phyloP scores from a whole-genome alignment of 2,797 vertebrate species.

The Botia almorhae region DNA sequence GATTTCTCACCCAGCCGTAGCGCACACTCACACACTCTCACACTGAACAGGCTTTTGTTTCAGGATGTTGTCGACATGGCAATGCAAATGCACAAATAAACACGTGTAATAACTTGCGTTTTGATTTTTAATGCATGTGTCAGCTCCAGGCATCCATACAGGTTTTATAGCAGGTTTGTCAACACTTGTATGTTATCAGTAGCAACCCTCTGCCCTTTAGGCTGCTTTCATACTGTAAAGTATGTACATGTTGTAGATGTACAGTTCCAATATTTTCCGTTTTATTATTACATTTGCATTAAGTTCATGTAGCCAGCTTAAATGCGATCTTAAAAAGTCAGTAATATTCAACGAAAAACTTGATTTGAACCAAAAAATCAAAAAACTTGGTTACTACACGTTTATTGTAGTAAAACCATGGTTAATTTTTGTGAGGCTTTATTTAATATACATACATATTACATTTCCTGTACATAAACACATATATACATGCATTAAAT shows the following conservation, averaged over 20 bases:
- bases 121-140: not conserved
- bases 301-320: not conserved
- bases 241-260: no score
- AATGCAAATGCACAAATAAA: not conserved
- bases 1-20: not conserved
- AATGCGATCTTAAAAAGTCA: no score
- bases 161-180: constrained; percentile 2
- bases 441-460: no score
- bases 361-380: no score
- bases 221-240: not conserved
- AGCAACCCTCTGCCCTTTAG: not conserved
- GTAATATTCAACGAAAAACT: no score
- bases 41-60: not conserved
- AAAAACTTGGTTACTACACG: no score
- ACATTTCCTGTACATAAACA: no score
- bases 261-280: no score
- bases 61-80: not conserved
- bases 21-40: not conserved
- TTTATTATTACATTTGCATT: not conserved
- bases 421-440: no score
- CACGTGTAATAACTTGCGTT: constrained; percentile 2
- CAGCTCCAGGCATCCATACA: not conserved
- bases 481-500: no score
- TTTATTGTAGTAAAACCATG: no score
- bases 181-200: not conserved